phyloP scores from a whole-genome alignment of 1,140 invertebrate genomes.

The Diuraphis noxia region DNA sequence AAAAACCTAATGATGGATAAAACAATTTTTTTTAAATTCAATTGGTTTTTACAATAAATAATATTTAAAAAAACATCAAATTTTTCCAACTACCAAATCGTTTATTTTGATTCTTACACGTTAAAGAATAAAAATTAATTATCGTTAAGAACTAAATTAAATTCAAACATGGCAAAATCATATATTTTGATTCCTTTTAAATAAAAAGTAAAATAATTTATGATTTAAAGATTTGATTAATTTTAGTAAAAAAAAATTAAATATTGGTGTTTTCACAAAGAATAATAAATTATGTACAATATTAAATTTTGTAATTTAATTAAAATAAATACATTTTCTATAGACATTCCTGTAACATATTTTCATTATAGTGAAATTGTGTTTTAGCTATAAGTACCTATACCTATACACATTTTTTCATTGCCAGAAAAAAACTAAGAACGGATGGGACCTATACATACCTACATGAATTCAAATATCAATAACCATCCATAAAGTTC shows the following conservation, averaged over 20 bases:
- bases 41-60: background rate
- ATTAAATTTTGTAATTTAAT: no score
- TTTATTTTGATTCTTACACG: background rate
- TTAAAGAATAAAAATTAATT: background rate
- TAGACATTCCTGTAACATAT: background rate
- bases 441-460: no score
- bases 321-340: background rate
- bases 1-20: background rate
- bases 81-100: background rate
- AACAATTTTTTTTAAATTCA: background rate
- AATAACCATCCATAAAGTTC: background rate
- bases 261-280: background rate
- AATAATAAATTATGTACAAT: no score
- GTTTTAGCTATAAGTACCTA: background rate
- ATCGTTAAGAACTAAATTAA: background rate
- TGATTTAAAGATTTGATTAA: background rate
- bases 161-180: background rate
- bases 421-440: no score
- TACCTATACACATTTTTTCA: background rate
- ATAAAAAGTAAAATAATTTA: conserved; percentile 1
- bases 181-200: background rate
- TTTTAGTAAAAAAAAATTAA: background rate
- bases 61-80: background rate
- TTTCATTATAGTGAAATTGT: background rate
- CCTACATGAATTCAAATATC: background rate